Percentiles rank a stretch among this genome's conserved stretches.
These are phyloP conservation scores for Xiphydria camelus DNA, from an alignment of 2,888 invertebrate species.

Conservation along the genomic window DNA sequence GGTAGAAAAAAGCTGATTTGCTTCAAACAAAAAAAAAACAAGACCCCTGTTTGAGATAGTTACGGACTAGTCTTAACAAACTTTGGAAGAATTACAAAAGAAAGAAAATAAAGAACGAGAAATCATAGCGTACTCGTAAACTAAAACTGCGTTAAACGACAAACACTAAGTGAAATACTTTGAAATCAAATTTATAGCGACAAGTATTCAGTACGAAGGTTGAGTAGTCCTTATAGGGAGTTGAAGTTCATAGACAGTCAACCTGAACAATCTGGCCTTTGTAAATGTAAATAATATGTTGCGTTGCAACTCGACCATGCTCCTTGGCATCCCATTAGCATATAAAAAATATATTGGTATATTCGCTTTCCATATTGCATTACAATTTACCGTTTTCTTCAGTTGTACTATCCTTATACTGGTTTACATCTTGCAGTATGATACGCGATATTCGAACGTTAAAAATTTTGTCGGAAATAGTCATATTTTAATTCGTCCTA, in stretches of 20 bases:
- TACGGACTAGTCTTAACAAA: conserved; percentile 51
- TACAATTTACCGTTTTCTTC: conserved; percentile 45
- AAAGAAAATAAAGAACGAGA: too few relatives aligned
- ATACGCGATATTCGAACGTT: too few relatives aligned
- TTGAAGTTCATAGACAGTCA: conserved; percentile 37
- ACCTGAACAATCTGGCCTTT: conserved; percentile 23
- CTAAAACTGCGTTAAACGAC: too few relatives aligned
- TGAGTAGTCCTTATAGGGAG: conserved; percentile 34
- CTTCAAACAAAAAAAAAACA: neutral
- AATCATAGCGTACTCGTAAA: too few relatives aligned
- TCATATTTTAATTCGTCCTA: too few relatives aligned
- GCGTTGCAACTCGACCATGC: conserved; percentile 37
- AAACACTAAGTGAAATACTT: conserved; percentile 24
- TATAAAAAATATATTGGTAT: conserved; percentile 57
- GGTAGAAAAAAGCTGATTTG: conserved; percentile 32
- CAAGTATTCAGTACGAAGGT: conserved; percentile 28
- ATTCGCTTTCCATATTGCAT: conserved; percentile 52
- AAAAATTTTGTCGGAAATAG: conserved; percentile 19
- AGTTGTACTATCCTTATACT: conserved; percentile 44
- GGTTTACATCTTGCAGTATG: too few relatives aligned
- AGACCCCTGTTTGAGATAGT: conserved; percentile 16
- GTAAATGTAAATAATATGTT: conserved; percentile 41
- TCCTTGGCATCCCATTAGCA: conserved; percentile 45
- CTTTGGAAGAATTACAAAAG: conserved; percentile 43
- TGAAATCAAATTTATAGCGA: conserved; percentile 15